Conservation (phyloP, 2,113 vertebrate species). For the Myotis lucifugus region DNA sequence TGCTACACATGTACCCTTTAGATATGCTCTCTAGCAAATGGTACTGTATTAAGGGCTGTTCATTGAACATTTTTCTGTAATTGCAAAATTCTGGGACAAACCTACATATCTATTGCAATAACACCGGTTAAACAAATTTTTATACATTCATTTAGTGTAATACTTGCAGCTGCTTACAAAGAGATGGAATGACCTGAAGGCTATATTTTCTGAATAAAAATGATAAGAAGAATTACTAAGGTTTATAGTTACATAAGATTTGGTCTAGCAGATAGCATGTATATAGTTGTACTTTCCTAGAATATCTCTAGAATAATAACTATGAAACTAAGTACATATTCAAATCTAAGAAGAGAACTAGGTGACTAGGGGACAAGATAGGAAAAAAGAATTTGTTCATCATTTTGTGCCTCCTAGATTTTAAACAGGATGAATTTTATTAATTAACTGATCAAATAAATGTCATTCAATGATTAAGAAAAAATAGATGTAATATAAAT, state of each 20-base stretch:
- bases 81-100: background rate
- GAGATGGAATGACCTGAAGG: background rate
- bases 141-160: background rate
- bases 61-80: background rate
- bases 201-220: background rate
- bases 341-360: background rate
- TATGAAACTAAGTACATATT: background rate
- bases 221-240: background rate
- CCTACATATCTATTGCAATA: background rate
- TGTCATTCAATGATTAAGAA: background rate
- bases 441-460: background rate
- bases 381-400: background rate
- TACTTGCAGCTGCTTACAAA: background rate
- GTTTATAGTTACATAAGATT: background rate
- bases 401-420: background rate
- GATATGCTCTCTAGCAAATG: background rate
- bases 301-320: background rate
- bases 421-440: background rate
- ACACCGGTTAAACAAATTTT: background rate
- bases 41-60: background rate
- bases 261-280: background rate
- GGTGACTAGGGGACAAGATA: background rate
- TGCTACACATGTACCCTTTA: background rate
- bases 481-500: background rate
- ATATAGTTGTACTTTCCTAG: background rate